Evolutionary conservation across 1,140 invertebrate genomes (phyloP).

Genomic region (Aricia agestis): DNA sequence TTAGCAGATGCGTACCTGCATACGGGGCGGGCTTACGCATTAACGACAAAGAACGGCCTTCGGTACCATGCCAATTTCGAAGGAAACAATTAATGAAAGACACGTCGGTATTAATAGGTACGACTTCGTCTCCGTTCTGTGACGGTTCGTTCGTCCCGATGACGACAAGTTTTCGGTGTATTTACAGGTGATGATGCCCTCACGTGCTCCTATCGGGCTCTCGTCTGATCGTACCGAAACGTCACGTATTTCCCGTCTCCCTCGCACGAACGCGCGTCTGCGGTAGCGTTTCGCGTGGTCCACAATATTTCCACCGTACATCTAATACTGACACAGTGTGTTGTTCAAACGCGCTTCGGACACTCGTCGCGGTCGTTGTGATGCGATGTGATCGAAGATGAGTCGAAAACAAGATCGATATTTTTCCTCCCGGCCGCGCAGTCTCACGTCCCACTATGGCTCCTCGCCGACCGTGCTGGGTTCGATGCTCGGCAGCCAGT

Average conservation of each 20-base stretch:
- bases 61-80: constrained; percentile 43
- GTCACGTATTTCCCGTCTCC: constrained; percentile 47
- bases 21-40: constrained; percentile 36
- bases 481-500: constrained; percentile 54
- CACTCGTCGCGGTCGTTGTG: constrained; percentile 41
- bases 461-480: constrained; percentile 61
- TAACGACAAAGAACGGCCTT: constrained; percentile 39
- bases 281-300: constrained; percentile 46
- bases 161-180: constrained; percentile 40
- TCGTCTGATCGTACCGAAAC: constrained; percentile 39
- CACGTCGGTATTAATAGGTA: constrained; percentile 35
- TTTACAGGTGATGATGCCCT: constrained; percentile 61
- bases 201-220: constrained; percentile 45
- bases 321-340: constrained; percentile 61
- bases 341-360: constrained; percentile 49
- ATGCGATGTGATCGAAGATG: constrained; percentile 53
- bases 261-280: constrained; percentile 39
- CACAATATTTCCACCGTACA: constrained; percentile 63
- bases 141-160: constrained; percentile 18
- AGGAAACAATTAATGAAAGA: constrained; percentile 46
- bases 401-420: constrained; percentile 67
- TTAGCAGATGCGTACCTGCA: constrained; percentile 47
- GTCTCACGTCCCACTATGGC: constrained; percentile 57
- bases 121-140: constrained; percentile 4
- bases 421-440: constrained; percentile 55